Evolutionary conservation across 1,140 invertebrate species (phyloP).

Genomic region (Drosophila yakuba): DNA sequence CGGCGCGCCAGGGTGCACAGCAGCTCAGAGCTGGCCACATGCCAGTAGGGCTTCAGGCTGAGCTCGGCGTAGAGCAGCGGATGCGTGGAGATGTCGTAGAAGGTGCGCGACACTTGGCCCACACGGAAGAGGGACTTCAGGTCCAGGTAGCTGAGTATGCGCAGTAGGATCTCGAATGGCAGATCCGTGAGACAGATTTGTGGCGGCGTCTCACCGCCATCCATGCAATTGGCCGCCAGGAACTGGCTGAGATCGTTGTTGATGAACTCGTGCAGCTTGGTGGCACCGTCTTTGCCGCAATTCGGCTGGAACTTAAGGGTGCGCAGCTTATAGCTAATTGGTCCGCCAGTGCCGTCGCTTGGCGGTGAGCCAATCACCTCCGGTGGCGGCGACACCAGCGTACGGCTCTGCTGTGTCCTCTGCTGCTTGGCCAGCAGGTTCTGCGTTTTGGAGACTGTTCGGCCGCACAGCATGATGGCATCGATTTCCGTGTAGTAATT

Average conservation of each 20-base stretch:
- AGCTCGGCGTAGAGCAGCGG: slow-evolving; percentile 91
- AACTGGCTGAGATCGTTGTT: slow-evolving; percentile 84
- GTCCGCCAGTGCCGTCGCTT: slow-evolving; percentile 35
- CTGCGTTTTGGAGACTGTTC: slow-evolving; percentile 60
- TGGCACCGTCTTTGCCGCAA: slow-evolving; percentile 51
- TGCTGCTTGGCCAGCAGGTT: slow-evolving; percentile 37
- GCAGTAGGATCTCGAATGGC: slow-evolving; percentile 85
- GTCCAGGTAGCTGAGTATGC: slow-evolving; percentile 89
- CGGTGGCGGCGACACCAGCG: slow-evolving; percentile 3
- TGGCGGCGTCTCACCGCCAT: slow-evolving; percentile 1
- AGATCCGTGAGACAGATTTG: slow-evolving; percentile 56
- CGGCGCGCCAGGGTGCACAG: slow-evolving; percentile 82
- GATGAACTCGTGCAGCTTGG: slow-evolving; percentile 74
- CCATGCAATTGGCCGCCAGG: slow-evolving; percentile 43
- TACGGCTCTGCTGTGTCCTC: slow-evolving; percentile 25
- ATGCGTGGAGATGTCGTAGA: slow-evolving; percentile 91
- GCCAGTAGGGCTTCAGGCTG: slow-evolving; percentile 91
- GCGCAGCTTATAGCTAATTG: slow-evolving; percentile 76
- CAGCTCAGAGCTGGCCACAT: slow-evolving; percentile 86
- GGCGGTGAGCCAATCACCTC: neutral
- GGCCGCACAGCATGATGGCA: slow-evolving; percentile 90
- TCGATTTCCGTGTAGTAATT: slow-evolving; percentile 96
- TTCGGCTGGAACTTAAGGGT: slow-evolving; percentile 74
- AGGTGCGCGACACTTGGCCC: slow-evolving; percentile 90
- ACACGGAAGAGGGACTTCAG: slow-evolving; percentile 90